phyloP scores from a whole-genome alignment of 2,113 vertebrate species.

The Lepus timidus region DNA sequence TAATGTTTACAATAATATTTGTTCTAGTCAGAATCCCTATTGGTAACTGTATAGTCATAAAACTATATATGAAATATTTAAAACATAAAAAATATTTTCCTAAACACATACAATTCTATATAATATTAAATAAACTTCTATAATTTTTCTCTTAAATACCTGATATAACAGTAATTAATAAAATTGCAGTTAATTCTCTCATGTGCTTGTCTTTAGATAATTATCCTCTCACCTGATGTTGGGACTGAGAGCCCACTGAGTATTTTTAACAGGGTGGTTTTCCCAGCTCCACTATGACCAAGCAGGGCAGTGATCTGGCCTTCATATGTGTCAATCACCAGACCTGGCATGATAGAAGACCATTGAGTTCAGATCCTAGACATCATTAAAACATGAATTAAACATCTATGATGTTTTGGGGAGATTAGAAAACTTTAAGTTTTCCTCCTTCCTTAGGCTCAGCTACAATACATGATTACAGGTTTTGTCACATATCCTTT shows the following conservation, averaged over 20 bases:
- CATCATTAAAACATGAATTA: too few species aligned
- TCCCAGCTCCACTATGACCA: constrained; percentile 96
- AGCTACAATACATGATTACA: not conserved
- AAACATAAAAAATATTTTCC: constrained; percentile 12
- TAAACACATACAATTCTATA: not conserved
- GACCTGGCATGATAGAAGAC: constrained; percentile 84
- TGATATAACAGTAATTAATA: not conserved
- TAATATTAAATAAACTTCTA: not conserved
- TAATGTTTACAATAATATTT: not conserved
- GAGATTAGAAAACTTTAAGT: too few species aligned
- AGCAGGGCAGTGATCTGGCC: constrained; percentile 96
- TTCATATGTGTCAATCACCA: constrained; percentile 94
- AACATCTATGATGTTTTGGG: too few species aligned
- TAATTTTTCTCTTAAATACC: not conserved
- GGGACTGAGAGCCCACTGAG: constrained; percentile 92
- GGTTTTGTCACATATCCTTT: not conserved
- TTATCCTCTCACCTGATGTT: constrained; percentile 86
- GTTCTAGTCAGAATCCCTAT: not conserved
- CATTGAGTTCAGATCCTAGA: not conserved
- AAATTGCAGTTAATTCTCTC: not conserved
- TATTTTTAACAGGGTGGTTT: constrained; percentile 93
- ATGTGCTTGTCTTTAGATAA: fast-evolving
- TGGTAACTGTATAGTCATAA: not conserved
- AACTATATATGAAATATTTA: not conserved
- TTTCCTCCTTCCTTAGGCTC: not conserved